These are phyloP conservation scores for Apogon talboti DNA, from an alignment of 2,797 vertebrate species.

Conservation along the genomic window DNA sequence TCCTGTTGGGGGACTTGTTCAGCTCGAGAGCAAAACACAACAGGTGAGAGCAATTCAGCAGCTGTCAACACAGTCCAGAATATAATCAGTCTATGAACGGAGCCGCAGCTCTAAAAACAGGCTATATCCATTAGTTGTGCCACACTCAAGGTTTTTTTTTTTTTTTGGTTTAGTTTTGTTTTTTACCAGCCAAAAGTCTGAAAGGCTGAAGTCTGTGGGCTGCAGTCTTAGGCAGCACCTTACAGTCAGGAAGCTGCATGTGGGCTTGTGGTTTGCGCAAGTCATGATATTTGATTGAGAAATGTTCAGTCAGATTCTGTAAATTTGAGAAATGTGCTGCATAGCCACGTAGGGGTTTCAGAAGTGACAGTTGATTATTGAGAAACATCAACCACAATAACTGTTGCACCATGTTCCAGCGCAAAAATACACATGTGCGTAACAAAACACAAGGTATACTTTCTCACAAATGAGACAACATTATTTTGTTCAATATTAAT, in stretches of 20 bases:
- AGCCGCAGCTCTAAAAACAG: constrained; percentile 48
- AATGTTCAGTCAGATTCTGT: constrained; percentile 50
- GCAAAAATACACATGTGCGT: background rate
- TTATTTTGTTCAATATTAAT: too few species aligned
- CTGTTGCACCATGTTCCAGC: constrained; percentile 23
- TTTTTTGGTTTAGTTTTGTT: constrained; percentile 6
- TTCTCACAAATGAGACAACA: too few species aligned
- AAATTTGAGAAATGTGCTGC: constrained; percentile 35
- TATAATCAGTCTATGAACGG: constrained; percentile 76
- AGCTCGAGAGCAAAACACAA: constrained; percentile 75
- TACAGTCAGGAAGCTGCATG: constrained; percentile 30
- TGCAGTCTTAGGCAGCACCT: constrained; percentile 14
- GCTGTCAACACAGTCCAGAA: constrained; percentile 77
- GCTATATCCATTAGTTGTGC: constrained; percentile 55
- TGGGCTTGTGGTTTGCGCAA: constrained; percentile 45
- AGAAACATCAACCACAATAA: constrained; percentile 45
- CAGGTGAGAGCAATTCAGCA: constrained; percentile 80
- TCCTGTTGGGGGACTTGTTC: constrained; percentile 74
- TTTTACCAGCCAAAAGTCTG: constrained; percentile 22
- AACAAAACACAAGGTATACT: too few species aligned
- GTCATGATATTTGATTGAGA: constrained; percentile 58
- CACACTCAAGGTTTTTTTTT: constrained; percentile 17
- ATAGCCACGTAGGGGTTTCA: constrained; percentile 28
- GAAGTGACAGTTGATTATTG: constrained; percentile 44
- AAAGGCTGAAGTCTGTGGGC: constrained; percentile 20